These are phyloP conservation scores for Trypoxylus dichotomus DNA, from an alignment of 1,140 invertebrate species.

Conservation along the genomic window DNA sequence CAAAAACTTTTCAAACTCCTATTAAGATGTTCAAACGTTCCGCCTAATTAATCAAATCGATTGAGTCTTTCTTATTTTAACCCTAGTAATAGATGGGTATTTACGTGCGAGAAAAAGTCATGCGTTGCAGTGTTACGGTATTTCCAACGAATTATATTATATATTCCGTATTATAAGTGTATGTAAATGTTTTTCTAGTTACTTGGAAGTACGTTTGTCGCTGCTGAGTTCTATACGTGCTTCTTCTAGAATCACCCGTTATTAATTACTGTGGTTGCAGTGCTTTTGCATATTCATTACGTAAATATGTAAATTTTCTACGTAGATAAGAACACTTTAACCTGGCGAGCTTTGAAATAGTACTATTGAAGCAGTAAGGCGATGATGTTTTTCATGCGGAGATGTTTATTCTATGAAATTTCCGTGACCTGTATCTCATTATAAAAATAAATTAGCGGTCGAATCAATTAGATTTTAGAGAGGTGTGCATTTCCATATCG, in stretches of 20 bases:
- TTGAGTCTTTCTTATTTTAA: too few relatives aligned
- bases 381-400: background rate
- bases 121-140: too few relatives aligned
- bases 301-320: constrained; percentile 15
- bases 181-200: too few relatives aligned
- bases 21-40: too few relatives aligned
- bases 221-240: background rate
- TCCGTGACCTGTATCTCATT: background rate
- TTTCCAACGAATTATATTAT: too few relatives aligned
- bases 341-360: background rate
- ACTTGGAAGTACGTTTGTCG: background rate
- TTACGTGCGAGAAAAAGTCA: too few relatives aligned
- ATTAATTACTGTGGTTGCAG: background rate
- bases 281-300: constrained; percentile 12
- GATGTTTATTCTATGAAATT: background rate
- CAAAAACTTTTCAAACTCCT: too few relatives aligned
- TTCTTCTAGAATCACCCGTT: background rate
- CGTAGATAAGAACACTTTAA: constrained; percentile 9
- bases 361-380: background rate
- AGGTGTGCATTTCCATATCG: background rate
- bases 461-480: background rate
- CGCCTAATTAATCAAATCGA: too few relatives aligned
- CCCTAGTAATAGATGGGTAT: too few relatives aligned
- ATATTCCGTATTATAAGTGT: too few relatives aligned
- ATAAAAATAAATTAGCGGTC: background rate